Evolutionary conservation across 1,140 invertebrate species (phyloP).

Genomic region (Diabrotica undecimpunctata): DNA sequence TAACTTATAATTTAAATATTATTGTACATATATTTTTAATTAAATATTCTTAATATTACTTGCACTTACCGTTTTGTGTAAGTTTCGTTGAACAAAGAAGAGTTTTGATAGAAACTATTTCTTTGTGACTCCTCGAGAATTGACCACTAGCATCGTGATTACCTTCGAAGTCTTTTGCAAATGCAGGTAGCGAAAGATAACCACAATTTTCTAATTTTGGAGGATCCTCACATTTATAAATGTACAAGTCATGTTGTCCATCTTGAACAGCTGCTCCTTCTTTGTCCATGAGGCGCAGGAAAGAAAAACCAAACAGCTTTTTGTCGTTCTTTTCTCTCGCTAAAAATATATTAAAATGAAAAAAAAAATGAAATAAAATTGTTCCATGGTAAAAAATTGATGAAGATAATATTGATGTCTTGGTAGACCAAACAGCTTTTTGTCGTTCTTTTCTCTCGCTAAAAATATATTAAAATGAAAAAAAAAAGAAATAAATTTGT

Average conservation of each 20-base stretch:
- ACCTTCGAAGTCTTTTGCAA: constrained; percentile 58
- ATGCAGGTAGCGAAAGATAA: constrained; percentile 72
- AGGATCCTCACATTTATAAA: constrained; percentile 89
- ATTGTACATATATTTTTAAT: background rate
- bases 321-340: constrained; percentile 86
- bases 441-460: constrained; percentile 86
- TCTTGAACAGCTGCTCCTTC: constrained; percentile 85
- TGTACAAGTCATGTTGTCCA: constrained; percentile 80
- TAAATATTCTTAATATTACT: constrained; percentile 12
- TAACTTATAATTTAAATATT: background rate
- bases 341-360: constrained; percentile 40
- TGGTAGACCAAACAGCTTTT: constrained; percentile 90
- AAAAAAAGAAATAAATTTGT: no score
- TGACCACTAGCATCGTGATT: constrained; percentile 48
- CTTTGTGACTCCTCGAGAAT: constrained; percentile 79
- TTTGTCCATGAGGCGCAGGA: constrained; percentile 83
- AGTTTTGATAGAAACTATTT: constrained; percentile 78
- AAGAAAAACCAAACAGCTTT: constrained; percentile 89
- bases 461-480: constrained; percentile 21
- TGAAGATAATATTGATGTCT: no score
- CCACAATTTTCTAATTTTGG: constrained; percentile 68
- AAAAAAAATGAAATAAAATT: background rate
- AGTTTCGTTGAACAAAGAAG: constrained; percentile 91
- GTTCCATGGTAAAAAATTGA: no score
- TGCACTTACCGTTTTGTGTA: constrained; percentile 86